Evolutionary conservation across 2,888 invertebrate species (phyloP).

Genomic region (Drosophila monieri): DNA sequence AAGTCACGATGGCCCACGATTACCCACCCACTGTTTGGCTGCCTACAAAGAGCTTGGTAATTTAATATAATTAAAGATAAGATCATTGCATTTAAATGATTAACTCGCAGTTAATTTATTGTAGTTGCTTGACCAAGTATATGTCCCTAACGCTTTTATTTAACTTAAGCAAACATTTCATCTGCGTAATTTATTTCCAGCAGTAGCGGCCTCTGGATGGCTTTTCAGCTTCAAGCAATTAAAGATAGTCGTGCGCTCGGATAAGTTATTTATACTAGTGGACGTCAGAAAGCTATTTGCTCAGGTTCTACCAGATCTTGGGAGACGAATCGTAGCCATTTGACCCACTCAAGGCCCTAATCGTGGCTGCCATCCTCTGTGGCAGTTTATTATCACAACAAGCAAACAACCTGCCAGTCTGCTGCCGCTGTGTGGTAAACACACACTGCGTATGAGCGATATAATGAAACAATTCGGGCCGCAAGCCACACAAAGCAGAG

Average conservation of each 20-base stretch:
- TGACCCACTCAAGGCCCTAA: conserved; percentile 24
- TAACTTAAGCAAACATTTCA: not conserved
- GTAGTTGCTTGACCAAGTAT: conserved; percentile 3
- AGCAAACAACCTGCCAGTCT: conserved; percentile 21
- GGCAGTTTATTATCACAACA: conserved; percentile 17
- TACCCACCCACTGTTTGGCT: conserved; percentile 29
- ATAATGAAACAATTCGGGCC: conserved; percentile 1
- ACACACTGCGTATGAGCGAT: conserved; percentile 29
- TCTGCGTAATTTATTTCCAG: not conserved
- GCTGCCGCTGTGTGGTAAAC: conserved; percentile 15
- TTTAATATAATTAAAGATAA: not conserved
- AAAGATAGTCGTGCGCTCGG: conserved; percentile 34
- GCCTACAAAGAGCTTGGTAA: conserved; percentile 2
- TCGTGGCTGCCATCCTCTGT: conserved; percentile 22
- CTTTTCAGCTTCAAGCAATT: conserved; percentile 10
- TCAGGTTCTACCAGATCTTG: conserved; percentile 9
- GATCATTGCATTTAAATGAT: not conserved
- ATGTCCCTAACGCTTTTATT: not conserved
- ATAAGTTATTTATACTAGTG: conserved; percentile 27
- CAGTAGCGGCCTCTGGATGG: not conserved
- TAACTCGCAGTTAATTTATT: not conserved
- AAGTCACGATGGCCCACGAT: conserved; percentile 43
- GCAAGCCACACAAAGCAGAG: conserved; percentile 3
- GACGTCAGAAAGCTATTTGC: conserved; percentile 4
- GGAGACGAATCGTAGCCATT: conserved; percentile 34